Conservation (phyloP, 2,113 vertebrate species). For the Thomomys bottae region DNA sequence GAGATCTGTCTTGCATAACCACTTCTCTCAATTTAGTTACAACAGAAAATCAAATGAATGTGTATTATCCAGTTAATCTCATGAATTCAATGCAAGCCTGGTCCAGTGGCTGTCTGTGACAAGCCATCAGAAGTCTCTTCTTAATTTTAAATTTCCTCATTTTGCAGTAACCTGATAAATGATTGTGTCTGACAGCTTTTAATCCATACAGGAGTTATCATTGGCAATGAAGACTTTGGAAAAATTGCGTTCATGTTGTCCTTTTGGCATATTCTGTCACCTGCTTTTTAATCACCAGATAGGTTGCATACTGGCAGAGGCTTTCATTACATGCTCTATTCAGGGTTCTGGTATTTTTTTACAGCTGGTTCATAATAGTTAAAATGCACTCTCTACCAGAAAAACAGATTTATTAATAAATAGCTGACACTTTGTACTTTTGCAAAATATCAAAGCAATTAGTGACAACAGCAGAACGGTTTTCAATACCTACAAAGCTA, state of each 20-base stretch:
- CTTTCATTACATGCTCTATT: constrained; percentile 69
- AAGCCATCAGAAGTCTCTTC: constrained; percentile 54
- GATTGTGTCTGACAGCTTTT: constrained; percentile 62
- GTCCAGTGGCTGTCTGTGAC: constrained; percentile 50
- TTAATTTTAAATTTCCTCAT: constrained; percentile 68
- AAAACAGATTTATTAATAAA: constrained; percentile 81
- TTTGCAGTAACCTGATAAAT: constrained; percentile 64
- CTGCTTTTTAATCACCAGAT: constrained; percentile 72
- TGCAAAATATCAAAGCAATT: constrained; percentile 77
- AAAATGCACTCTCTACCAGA: constrained; percentile 63
- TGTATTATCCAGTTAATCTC: constrained; percentile 67
- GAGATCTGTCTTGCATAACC: not conserved
- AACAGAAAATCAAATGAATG: constrained; percentile 51
- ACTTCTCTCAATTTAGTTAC: constrained; percentile 59
- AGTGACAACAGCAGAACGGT: constrained; percentile 74
- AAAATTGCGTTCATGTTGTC: constrained; percentile 7
- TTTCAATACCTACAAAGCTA: constrained; percentile 70
- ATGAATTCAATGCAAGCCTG: constrained; percentile 58
- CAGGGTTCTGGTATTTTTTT: constrained; percentile 47
- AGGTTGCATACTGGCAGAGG: constrained; percentile 61
- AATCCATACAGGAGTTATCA: constrained; percentile 62
- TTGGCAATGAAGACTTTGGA: constrained; percentile 2
- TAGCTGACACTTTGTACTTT: constrained; percentile 75
- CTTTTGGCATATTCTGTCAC: constrained; percentile 37
- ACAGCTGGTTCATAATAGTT: constrained; percentile 59